Evolutionary conservation across 2,113 vertebrate species (phyloP), one percentile per base, ranked within the genome.

Genomic region (Octodon degus): DNA sequence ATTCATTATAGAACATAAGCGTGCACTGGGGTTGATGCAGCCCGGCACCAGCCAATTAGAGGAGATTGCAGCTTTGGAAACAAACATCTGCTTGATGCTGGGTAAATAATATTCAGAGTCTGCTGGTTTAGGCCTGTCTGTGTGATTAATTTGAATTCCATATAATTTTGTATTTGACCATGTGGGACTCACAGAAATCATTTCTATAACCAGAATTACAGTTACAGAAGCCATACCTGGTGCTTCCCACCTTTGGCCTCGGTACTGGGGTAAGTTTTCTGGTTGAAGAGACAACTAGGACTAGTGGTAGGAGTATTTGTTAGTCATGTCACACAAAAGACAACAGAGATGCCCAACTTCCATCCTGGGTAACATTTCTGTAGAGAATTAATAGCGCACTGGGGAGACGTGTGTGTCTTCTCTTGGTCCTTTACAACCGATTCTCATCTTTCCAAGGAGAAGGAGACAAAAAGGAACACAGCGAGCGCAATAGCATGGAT

Each of bases 41-140:
- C 62, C 53, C 93, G 80, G 91, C 22, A 1, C 25, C 79, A 43
- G 95, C 95, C 96, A 97, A 97, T 97, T 97, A 98, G 97, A 97
- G 90, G 92, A 97, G 92, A 97, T 93, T 83, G 96, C 92, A 92
- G 90, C 96, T 96, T 97, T 96, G 94, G 95, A 97, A 97, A 86
- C 96, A 98, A 97, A 97, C 97, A 98, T 97, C 97, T 98, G 97
- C 58, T 96, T 96, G 92, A 91, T 90, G 95, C 95, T 88, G 96
- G 90, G 92, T 97, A 98, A 97, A 97, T 95, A 98, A 93, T 97
- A 96, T 95, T 97, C 94, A 97, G 96, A 97, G 92, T 90, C 96
- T 96, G 96, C 60, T 96, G 94, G 94, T 96, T 95, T 90, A 95
- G 82, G 86, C 72, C 90, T 92, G 67, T 80, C 93, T 93, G 9